Percentiles rank a stretch among this genome's conserved stretches.
These are phyloP conservation scores for Lutjanus argentimaculatus DNA, from an alignment of 2,797 vertebrate genomes.

Conservation along the genomic window DNA sequence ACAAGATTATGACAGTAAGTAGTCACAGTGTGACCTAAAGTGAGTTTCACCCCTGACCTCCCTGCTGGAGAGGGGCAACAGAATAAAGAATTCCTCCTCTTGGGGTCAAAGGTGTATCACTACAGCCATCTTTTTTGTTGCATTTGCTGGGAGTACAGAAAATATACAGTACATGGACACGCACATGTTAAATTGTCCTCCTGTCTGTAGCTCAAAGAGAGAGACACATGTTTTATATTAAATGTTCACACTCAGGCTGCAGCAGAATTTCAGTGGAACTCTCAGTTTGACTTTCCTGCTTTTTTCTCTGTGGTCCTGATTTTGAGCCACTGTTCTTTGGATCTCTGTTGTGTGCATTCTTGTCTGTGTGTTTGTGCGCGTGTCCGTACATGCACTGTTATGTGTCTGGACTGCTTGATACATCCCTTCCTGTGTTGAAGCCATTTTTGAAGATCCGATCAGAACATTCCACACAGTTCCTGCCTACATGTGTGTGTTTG, in stretches of 20 bases:
- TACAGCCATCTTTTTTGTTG: constrained; percentile 9
- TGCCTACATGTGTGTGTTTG: constrained; percentile 11
- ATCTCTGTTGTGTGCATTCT: constrained; percentile 10
- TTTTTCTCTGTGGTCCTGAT: constrained; percentile 13
- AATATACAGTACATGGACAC: neutral
- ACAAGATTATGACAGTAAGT: neutral
- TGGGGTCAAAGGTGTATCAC: neutral
- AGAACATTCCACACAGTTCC: constrained; percentile 13
- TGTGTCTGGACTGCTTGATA: constrained; percentile 29
- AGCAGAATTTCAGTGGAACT: constrained; percentile 50
- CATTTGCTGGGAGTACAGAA: neutral
- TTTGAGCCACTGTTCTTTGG: constrained; percentile 21
- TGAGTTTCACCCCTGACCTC: constrained; percentile 43
- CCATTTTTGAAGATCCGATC: constrained; percentile 32
- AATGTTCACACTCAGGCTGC: constrained; percentile 29
- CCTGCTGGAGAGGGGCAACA: neutral
- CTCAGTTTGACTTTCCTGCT: constrained; percentile 5
- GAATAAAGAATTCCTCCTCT: constrained; percentile 1
- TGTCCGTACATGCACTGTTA: neutral
- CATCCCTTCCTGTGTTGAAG: constrained; percentile 39
- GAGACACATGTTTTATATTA: constrained; percentile 59
- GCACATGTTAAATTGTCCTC: constrained; percentile 10
- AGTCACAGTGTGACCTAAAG: neutral
- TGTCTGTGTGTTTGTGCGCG: neutral
- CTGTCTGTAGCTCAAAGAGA: neutral